Base-by-base conservation (phyloP, 2,113 vertebrate genomes). In the Columbina picui region DNA sequence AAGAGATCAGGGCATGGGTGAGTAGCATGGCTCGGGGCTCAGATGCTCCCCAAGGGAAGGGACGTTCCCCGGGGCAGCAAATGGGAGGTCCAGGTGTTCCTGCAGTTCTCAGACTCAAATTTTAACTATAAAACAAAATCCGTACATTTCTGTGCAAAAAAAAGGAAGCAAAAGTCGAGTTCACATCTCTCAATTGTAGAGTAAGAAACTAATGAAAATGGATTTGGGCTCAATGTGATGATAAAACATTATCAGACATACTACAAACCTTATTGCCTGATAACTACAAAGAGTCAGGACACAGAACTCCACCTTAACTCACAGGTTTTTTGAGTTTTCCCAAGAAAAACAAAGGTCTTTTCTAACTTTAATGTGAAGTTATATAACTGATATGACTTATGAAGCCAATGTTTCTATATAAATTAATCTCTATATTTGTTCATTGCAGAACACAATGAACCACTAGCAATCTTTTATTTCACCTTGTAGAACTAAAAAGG, bases 401-500 rank as follows among this genome's bases (percentile, higher is more conserved):
- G 15, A 94, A 93, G 88, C 76, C 80, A 76, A 21, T 0, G 22
- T 53, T 78, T 81, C 4, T 0, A 45, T 45, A 93, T 23, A 71
- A 92, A 92, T 4, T 9, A 36, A 64, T 32, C 80, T 81, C 68
- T 85, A 1, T 23, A 26, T 36, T 15, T 77, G 64, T 25, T 56
- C 85, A 77, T 1, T 56, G 79, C 53, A 57, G 57, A 68, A 75
- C 39, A 70, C 71, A 90, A 70, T 0, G 38, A 93, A 45, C 68
- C 20, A 14, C 47, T 30, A 78, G 43, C 45, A 34, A 78, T 23
- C 59, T 78, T 65, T 23, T 49, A 49, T 49, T 49, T 49, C 57
- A 41, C 52, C 36, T 81, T 67, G 71, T 14, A 89, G 84, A 93
- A 86, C 63, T 76, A 87, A 95, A 80, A 19, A 34, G 30, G 43